These are phyloP conservation scores for Pyrrhia umbra DNA, from an alignment of 2,888 invertebrate genomes.

Conservation along the genomic window DNA sequence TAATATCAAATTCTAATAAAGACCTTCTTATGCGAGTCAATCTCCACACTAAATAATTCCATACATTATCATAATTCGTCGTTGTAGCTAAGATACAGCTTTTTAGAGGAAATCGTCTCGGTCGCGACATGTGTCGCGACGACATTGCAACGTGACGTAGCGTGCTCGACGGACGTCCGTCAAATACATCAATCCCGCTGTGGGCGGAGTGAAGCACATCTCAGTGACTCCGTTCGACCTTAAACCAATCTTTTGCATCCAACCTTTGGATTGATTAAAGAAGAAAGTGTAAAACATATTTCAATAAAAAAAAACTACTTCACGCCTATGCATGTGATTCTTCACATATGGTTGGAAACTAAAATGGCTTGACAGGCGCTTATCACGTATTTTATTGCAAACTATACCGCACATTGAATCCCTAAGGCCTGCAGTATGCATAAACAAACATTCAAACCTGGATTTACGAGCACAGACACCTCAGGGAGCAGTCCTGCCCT, in stretches of 20 bases:
- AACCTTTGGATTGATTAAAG: too few species aligned
- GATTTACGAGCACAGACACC: slow-evolving; percentile 70
- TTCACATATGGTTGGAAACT: slow-evolving; percentile 4
- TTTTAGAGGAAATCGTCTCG: too few species aligned
- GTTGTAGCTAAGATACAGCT: neutral
- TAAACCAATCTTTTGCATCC: too few species aligned
- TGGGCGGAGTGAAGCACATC: neutral
- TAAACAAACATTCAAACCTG: slow-evolving; percentile 70
- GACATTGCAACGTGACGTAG: neutral
- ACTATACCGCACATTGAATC: slow-evolving; percentile 43
- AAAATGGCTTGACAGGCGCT: slow-evolving; percentile 21
- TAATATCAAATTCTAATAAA: too few species aligned
- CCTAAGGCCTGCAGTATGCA: slow-evolving; percentile 62
- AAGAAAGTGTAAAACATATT: too few species aligned
- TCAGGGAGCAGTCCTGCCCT: slow-evolving; percentile 62
- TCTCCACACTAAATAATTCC: too few species aligned
- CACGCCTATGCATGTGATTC: too few species aligned
- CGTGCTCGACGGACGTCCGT: neutral
- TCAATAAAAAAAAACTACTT: too few species aligned
- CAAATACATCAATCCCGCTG: too few species aligned
- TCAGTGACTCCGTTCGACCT: too few species aligned
- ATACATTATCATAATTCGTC: neutral
- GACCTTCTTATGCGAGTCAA: too few species aligned
- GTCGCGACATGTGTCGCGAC: neutral
- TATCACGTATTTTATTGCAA: slow-evolving; percentile 44